A percentile compares a stretch with the other conserved stretches of the same genome.
Conservation (phyloP, 2,113 vertebrate genomes). For the Ahaetulla prasina region DNA sequence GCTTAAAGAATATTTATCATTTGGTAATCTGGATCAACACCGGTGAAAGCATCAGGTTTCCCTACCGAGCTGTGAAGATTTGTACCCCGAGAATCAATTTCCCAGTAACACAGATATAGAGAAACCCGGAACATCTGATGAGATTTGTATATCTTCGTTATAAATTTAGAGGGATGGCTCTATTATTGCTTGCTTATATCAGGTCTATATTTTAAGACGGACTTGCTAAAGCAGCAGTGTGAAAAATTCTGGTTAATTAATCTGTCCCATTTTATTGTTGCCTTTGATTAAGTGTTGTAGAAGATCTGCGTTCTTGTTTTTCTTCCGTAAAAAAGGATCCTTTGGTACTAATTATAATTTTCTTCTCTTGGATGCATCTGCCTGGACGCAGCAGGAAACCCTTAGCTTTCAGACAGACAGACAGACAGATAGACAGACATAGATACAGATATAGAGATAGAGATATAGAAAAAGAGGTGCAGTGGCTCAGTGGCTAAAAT, state of each 20-base stretch:
- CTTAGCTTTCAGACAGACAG: slow-evolving; percentile 27
- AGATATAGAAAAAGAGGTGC: too few relatives aligned
- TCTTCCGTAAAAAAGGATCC: slow-evolving; percentile 35
- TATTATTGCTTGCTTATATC: slow-evolving; percentile 2
- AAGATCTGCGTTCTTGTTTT: slow-evolving; percentile 35
- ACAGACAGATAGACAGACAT: too few relatives aligned
- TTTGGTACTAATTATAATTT: slow-evolving; percentile 46
- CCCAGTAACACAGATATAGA: slow-evolving; percentile 8
- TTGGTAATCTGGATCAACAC: background rate
- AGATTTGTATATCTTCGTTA: slow-evolving; percentile 27
- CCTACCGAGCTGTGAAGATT: background rate
- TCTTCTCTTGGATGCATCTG: slow-evolving; percentile 43
- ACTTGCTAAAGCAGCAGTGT: slow-evolving; percentile 15
- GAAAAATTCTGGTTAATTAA: slow-evolving; percentile 49
- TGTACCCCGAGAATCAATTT: slow-evolving; percentile 26
- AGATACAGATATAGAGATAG: too few relatives aligned
- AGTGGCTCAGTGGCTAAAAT: too few relatives aligned
- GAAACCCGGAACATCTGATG: slow-evolving; percentile 10
- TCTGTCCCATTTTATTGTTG: slow-evolving; percentile 50
- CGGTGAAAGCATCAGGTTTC: background rate
- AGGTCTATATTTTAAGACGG: slow-evolving; percentile 42
- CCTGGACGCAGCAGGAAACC: slow-evolving; percentile 32
- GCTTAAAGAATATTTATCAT: background rate
- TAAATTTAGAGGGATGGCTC: slow-evolving; percentile 24
- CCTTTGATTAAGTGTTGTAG: slow-evolving; percentile 47